A percentile compares a stretch with the other conserved stretches of the same genome.
phyloP scores from a whole-genome alignment of 2,113 vertebrate genomes.

The Channa argus region DNA sequence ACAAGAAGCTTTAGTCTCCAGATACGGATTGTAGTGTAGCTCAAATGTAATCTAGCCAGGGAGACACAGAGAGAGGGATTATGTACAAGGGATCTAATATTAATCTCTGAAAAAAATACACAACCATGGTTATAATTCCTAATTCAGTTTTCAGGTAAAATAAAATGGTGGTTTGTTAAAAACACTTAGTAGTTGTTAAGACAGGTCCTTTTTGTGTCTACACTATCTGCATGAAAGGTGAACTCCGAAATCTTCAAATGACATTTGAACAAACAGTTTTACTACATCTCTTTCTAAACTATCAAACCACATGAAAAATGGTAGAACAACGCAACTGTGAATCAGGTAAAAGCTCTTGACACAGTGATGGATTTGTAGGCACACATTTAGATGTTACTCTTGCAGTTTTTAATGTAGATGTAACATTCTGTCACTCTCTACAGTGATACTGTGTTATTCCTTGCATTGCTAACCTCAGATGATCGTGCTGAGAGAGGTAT shows the following conservation, averaged over 20 bases:
- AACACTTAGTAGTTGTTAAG: background rate
- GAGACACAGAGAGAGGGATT: constrained; percentile 49
- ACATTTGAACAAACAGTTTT: no score
- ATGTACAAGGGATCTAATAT: constrained; percentile 27
- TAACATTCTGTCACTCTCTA: constrained; percentile 31
- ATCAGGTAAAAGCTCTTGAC: no score
- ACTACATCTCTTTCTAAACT: no score
- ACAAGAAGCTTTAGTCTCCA: constrained; percentile 20
- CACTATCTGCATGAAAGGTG: background rate
- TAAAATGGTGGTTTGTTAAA: constrained; percentile 13
- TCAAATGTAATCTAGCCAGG: constrained; percentile 25
- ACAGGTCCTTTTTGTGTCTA: background rate
- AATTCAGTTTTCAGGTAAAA: constrained; percentile 46
- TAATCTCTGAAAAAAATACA: constrained; percentile 37
- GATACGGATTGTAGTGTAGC: background rate
- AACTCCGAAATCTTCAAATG: no score
- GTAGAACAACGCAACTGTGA: no score
- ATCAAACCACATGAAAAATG: no score
- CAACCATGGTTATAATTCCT: constrained; percentile 36
- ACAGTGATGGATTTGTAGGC: no score
- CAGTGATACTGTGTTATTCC: constrained; percentile 76
- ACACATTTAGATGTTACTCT: no score
- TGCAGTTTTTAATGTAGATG: background rate
- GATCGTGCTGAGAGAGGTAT: constrained; percentile 93
- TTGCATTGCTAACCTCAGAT: constrained; percentile 89